Conservation (phyloP, 2,888 invertebrate species). For the Caenorhabditis becei region DNA sequence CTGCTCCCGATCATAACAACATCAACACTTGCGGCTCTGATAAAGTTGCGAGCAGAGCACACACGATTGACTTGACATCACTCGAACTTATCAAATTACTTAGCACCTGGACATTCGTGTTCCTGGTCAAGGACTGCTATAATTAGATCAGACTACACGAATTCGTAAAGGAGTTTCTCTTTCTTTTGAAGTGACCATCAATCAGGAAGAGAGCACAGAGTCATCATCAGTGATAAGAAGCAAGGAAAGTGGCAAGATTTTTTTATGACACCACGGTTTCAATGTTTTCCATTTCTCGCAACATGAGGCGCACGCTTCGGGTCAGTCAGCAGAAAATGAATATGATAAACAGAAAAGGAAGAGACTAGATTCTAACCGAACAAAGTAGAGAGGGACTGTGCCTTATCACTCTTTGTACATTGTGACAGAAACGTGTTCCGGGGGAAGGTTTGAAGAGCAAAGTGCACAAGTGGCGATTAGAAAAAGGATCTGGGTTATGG, state of each 20-base stretch:
- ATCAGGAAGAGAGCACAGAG: constrained; percentile 19
- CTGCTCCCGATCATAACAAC: too few relatives aligned
- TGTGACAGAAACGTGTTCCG: constrained; percentile 41
- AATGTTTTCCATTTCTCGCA: constrained; percentile 18
- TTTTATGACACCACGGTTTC: neutral
- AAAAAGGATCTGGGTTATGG: too few relatives aligned
- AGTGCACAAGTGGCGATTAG: too few relatives aligned
- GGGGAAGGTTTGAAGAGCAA: constrained; percentile 29
- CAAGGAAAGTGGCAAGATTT: constrained; percentile 39
- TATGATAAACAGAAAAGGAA: constrained; percentile 15
- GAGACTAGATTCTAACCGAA: neutral
- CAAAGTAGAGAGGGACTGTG: constrained; percentile 8
- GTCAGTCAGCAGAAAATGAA: constrained; percentile 27
- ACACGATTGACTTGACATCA: neutral
- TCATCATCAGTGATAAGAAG: constrained; percentile 25
- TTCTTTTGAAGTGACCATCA: constrained; percentile 31
- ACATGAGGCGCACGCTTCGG: constrained; percentile 29
- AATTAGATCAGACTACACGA: constrained; percentile 38
- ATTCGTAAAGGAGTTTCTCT: constrained; percentile 15
- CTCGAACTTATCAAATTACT: constrained; percentile 24
- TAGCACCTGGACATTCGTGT: constrained; percentile 16
- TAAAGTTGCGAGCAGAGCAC: constrained; percentile 7
- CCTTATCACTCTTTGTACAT: constrained; percentile 21
- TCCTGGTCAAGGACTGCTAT: constrained; percentile 17
- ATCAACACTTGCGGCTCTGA: too few relatives aligned